Evolutionary conservation across 2,113 vertebrate genomes (phyloP).

Genomic region (Sander vitreus): DNA sequence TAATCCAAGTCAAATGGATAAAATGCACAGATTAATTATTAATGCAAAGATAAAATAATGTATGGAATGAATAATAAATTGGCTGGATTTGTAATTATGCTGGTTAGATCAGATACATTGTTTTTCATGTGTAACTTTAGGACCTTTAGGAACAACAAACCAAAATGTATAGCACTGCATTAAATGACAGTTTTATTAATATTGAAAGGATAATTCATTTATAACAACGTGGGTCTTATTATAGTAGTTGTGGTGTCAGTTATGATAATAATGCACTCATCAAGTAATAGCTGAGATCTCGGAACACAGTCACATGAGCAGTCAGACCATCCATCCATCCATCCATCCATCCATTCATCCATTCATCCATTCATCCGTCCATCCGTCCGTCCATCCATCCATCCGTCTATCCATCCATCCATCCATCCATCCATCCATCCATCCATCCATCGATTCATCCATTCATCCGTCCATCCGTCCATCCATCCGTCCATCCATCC

Average conservation of each 20-base stretch:
- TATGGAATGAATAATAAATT: background rate
- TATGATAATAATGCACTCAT: background rate
- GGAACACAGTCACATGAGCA: background rate
- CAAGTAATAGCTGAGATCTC: background rate
- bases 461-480: too few relatives aligned
- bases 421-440: too few relatives aligned
- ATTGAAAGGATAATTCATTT: background rate
- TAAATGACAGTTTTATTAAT: background rate
- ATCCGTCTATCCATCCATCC: too few relatives aligned
- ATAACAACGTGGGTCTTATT: background rate
- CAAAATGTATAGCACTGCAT: background rate
- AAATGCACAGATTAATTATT: conserved; percentile 11
- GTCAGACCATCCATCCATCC: background rate
- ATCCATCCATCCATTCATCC: too few relatives aligned
- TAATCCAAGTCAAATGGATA: conserved; percentile 47
- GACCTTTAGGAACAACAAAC: background rate
- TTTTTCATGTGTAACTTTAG: background rate
- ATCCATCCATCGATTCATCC: too few relatives aligned
- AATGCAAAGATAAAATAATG: conserved; percentile 1
- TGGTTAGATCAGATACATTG: background rate
- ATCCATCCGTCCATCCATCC: too few relatives aligned
- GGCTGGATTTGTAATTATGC: conserved; percentile 6
- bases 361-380: too few relatives aligned
- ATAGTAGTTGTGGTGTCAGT: background rate
- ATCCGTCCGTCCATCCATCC: too few relatives aligned